Conservation (phyloP, 1,140 invertebrate genomes). For the Bombus superbus region DNA sequence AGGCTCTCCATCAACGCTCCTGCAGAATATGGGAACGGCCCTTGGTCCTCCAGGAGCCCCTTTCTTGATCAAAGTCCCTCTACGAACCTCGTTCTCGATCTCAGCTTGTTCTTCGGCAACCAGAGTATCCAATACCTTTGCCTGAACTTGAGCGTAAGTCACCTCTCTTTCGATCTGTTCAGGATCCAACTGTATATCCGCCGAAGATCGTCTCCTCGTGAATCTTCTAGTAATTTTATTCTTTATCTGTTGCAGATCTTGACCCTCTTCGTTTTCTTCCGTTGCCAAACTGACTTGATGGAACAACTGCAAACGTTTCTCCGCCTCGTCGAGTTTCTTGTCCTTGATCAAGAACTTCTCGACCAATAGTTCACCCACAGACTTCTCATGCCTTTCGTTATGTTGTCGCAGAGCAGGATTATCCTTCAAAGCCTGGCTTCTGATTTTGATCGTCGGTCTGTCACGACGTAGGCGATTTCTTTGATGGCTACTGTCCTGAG, state of each 20-base stretch:
- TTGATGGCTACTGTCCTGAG: slow-evolving; percentile 60
- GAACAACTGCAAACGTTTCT: slow-evolving; percentile 64
- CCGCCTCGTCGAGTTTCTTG: slow-evolving; percentile 80
- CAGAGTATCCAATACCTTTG: slow-evolving; percentile 79
- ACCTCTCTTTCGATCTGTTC: slow-evolving; percentile 76
- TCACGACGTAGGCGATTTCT: slow-evolving; percentile 72
- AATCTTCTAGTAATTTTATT: slow-evolving; percentile 74
- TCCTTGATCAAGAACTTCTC: slow-evolving; percentile 90
- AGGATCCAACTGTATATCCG: slow-evolving; percentile 75
- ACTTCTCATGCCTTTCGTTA: slow-evolving; percentile 83
- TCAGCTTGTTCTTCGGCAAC: slow-evolving; percentile 81
- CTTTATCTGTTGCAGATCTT: slow-evolving; percentile 63
- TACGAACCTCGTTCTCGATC: slow-evolving; percentile 73
- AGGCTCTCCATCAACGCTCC: slow-evolving; percentile 17
- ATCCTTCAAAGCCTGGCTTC: slow-evolving; percentile 81
- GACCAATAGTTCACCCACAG: slow-evolving; percentile 88
- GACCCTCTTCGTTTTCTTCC: background rate
- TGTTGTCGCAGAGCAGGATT: slow-evolving; percentile 80
- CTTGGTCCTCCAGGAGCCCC: background rate
- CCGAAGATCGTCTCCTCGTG: slow-evolving; percentile 76
- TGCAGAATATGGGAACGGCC: background rate
- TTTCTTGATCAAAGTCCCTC: slow-evolving; percentile 72
- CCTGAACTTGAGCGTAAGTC: slow-evolving; percentile 76
- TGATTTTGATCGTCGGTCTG: slow-evolving; percentile 78
- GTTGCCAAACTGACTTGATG: slow-evolving; percentile 68